These are phyloP conservation scores for Stenodema calcarata DNA, from an alignment of 2,888 invertebrate genomes.

Conservation along the genomic window DNA sequence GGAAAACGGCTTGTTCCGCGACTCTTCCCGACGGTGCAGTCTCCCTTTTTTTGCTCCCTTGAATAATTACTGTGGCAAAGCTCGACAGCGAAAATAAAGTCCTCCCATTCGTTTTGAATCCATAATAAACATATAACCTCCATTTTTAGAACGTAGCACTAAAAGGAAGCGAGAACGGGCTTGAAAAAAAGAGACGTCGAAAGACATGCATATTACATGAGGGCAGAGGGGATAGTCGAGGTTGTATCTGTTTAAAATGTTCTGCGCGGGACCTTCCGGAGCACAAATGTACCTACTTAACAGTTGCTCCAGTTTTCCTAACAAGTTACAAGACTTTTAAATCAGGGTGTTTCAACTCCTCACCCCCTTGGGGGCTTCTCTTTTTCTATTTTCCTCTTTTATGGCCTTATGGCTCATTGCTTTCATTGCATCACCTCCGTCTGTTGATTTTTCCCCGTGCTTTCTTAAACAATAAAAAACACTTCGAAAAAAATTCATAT, in stretches of 20 bases:
- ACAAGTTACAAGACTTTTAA: constrained; percentile 49
- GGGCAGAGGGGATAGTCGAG: constrained; percentile 22
- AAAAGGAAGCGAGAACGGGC: constrained; percentile 9
- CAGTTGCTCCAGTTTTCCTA: constrained; percentile 47
- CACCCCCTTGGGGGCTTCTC: not conserved
- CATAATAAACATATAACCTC: constrained; percentile 30
- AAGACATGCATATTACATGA: constrained; percentile 48
- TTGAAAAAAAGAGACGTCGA: constrained; percentile 33
- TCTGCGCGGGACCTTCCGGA: constrained; percentile 42
- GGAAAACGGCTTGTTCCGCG: not conserved
- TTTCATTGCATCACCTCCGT: constrained; percentile 6
- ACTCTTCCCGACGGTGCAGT: not conserved
- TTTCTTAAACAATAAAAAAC: not conserved
- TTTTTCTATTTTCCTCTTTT: constrained; percentile 8
- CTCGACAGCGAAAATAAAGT: constrained; percentile 33
- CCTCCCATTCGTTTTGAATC: constrained; percentile 34
- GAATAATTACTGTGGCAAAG: constrained; percentile 38
- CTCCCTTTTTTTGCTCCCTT: constrained; percentile 12
- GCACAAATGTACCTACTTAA: constrained; percentile 47
- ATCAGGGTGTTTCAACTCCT: constrained; percentile 43
- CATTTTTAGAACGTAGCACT: not conserved
- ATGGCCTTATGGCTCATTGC: constrained; percentile 39
- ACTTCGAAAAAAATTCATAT: not conserved
- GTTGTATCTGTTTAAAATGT: constrained; percentile 48
- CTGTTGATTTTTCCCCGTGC: constrained; percentile 32